These are phyloP conservation scores for Caradrina clavipalpis DNA, from an alignment of 2,888 invertebrate species.

Conservation along the genomic window DNA sequence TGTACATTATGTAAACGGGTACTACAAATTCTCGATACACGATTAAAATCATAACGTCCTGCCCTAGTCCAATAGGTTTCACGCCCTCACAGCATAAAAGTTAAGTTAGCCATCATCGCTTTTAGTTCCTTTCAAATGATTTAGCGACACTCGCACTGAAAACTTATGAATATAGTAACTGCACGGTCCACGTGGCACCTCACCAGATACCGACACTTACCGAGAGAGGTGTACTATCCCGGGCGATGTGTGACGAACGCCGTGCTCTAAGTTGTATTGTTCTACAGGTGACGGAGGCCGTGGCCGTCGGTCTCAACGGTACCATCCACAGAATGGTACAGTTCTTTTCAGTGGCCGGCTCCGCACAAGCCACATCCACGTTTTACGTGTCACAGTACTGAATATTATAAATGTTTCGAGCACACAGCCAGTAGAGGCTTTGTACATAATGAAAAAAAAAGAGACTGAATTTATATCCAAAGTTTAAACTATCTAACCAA, in stretches of 20 bases:
- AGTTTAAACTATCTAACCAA: slow-evolving; percentile 84
- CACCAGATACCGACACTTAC: slow-evolving; percentile 51
- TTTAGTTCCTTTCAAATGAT: slow-evolving; percentile 77
- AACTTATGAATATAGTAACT: slow-evolving; percentile 69
- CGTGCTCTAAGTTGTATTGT: slow-evolving; percentile 88
- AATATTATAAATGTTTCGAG: slow-evolving; percentile 78
- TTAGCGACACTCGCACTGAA: slow-evolving; percentile 79
- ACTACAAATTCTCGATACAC: slow-evolving; percentile 74
- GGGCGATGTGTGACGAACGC: slow-evolving; percentile 76
- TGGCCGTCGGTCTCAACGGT: slow-evolving; percentile 92
- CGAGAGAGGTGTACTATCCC: slow-evolving; percentile 55
- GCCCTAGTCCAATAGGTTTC: slow-evolving; percentile 77
- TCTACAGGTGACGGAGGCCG: slow-evolving; percentile 92
- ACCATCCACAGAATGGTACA: slow-evolving; percentile 92
- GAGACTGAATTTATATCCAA: slow-evolving; percentile 89
- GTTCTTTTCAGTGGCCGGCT: slow-evolving; percentile 92
- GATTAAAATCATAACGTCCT: slow-evolving; percentile 66
- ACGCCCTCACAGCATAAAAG: slow-evolving; percentile 82
- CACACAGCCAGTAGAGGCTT: slow-evolving; percentile 79
- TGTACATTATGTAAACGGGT: slow-evolving; percentile 65
- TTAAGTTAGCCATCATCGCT: slow-evolving; percentile 87
- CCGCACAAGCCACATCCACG: slow-evolving; percentile 91
- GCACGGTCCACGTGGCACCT: slow-evolving; percentile 76
- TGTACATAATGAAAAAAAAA: slow-evolving; percentile 86
- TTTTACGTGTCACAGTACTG: slow-evolving; percentile 92